Evolutionary conservation across 35 echinoderm and acorn worm genomes (phyloP).

Genomic region (Lytechinus pictus): DNA sequence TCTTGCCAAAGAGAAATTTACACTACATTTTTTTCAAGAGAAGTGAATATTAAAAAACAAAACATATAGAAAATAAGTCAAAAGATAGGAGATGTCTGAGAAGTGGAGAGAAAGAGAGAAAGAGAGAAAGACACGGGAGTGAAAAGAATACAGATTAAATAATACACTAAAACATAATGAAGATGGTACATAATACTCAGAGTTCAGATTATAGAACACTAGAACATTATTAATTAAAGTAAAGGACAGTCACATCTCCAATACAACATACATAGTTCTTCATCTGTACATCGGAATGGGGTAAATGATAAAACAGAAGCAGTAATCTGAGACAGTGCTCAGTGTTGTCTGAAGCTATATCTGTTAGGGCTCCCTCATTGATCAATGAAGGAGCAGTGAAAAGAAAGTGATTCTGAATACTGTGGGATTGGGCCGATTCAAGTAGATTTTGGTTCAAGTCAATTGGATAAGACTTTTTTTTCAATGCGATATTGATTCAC

Average conservation of each 20-base stretch:
- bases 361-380: not conserved
- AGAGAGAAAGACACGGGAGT: not conserved
- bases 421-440: not conserved
- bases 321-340: not conserved
- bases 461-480: too few species aligned
- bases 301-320: not conserved
- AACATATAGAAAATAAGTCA: not conserved
- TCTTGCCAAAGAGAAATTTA: not conserved
- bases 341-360: not conserved
- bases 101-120: not conserved
- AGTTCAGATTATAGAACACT: not conserved
- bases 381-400: not conserved
- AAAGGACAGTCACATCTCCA: too few species aligned
- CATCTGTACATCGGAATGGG: too few species aligned
- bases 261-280: too few species aligned
- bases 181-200: not conserved
- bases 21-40: not conserved
- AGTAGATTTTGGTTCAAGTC: too few species aligned
- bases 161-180: not conserved
- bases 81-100: not conserved
- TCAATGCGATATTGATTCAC: too few species aligned
- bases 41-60: not conserved
- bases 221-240: too few species aligned
- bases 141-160: not conserved
- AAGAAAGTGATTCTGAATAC: not conserved